phyloP scores from a whole-genome alignment of 2,888 invertebrate species.

The Drosophila atripex region DNA sequence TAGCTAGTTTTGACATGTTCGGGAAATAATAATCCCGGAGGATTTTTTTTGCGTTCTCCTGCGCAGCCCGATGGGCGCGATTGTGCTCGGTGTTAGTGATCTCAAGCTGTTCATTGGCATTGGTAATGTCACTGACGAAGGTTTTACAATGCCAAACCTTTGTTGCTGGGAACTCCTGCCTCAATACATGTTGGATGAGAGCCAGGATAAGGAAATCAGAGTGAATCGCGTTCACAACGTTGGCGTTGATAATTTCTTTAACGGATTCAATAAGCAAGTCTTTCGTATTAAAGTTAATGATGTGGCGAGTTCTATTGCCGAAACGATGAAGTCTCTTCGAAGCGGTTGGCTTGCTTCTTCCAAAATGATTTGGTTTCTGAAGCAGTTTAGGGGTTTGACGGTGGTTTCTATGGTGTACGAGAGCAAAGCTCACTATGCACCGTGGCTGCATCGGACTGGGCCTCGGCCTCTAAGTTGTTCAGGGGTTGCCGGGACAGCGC shows the following conservation, averaged over 20 bases:
- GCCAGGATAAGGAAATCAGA: slow-evolving; percentile 2
- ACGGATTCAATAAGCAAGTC: slow-evolving; percentile 3
- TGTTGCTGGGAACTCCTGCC: slow-evolving; percentile 7
- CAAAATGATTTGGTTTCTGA: neutral
- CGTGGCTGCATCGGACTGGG: too few species aligned
- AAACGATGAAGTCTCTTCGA: neutral
- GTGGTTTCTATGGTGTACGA: too few species aligned
- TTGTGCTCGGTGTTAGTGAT: neutral
- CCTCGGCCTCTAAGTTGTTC: too few species aligned
- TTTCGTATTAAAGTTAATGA: slow-evolving; percentile 6
- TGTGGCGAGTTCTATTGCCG: neutral
- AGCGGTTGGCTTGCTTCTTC: neutral
- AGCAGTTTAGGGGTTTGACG: too few species aligned
- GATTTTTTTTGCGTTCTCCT: neutral
- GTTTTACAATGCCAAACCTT: slow-evolving; percentile 13
- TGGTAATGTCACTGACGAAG: neutral
- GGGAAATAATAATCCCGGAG: neutral
- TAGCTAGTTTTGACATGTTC: neutral
- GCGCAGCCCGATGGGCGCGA: neutral
- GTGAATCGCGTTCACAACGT: slow-evolving; percentile 6
- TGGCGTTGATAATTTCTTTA: slow-evolving; percentile 8
- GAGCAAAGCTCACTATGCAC: too few species aligned
- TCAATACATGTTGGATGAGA: slow-evolving; percentile 1
- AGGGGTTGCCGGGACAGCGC: too few species aligned
- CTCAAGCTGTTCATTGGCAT: neutral